Base-by-base conservation (phyloP, 2,797 vertebrate species). In the Pseudotriccus pelzelni region DNA sequence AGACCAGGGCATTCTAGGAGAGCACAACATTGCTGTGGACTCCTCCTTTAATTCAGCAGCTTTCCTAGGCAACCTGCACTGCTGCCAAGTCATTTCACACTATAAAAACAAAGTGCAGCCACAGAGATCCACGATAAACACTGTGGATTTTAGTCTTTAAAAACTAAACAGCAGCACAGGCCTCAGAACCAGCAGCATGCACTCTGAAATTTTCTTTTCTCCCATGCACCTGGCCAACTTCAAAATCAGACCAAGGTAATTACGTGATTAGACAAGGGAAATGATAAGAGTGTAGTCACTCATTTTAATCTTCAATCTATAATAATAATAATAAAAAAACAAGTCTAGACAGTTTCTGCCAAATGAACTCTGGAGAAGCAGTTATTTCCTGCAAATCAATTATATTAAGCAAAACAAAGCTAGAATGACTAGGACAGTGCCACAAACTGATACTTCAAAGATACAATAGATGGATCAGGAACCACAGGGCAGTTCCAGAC, bases 221-320 rank as follows among this genome's bases (percentile, higher is more conserved):
- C 37, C 59, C 68, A 69, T 87, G 49, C 43, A 79, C 62, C 92
- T 94, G 89, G 87, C 82, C 81, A 95, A 79, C 81, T 95, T 93
- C 86, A 96, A 95, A 96, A 95, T 60, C 46, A 97, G 93, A 96
- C 85, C 79, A 88, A 80, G 70, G 78, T 92, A 95, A 95, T 93
- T 94, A 95, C 0, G 2, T 76, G 84, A 97, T 93, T 88, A 94
- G 92, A 94, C 92, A 95, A 84, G 90, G 85, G 85, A 96, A 94
- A 95, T 52, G n/a, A 73, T 89, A 91, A 88, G 58, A 39, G 79
- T 2, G 16, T 17, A 84, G 84, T 77, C 23, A 50, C 36, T 88
- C 36, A 75, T 69, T 91, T 89, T 83, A 92, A 64, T 89, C 80
- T 93, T 93, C 90, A 87, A 81, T 83, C 63, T 72, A 27, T 81